Conservation (phyloP, 92 coral and sea anemone genomes). For the Zoanthus sociatus region DNA sequence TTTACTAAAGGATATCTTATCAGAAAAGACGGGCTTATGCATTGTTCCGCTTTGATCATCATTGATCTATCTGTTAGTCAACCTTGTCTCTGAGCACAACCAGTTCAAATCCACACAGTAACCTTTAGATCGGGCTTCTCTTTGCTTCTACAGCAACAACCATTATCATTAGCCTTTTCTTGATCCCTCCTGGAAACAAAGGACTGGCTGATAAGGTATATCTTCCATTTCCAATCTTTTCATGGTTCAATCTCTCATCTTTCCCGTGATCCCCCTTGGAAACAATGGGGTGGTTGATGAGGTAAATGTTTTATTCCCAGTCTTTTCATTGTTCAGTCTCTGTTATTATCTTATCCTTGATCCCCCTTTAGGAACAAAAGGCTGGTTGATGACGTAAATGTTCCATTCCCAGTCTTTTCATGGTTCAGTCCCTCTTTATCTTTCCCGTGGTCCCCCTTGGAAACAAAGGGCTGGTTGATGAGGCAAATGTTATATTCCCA, state of each 20-base stretch:
- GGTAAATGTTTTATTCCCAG: not conserved
- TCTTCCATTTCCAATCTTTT: slow-evolving; percentile 10
- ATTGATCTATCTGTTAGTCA: slow-evolving; percentile 39
- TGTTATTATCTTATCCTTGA: not conserved
- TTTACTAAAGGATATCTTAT: slow-evolving; percentile 42
- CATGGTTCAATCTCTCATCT: slow-evolving; percentile 25
- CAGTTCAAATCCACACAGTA: slow-evolving; percentile 45
- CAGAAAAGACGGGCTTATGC: slow-evolving; percentile 38
- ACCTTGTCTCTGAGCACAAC: slow-evolving; percentile 55
- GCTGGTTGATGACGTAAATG: no score
- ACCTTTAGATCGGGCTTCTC: slow-evolving; percentile 41
- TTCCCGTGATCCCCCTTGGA: not conserved
- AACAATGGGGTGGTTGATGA: slow-evolving; percentile 42
- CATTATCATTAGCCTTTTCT: slow-evolving; percentile 40
- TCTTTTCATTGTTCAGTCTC: slow-evolving; percentile 33
- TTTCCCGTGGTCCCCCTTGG: no score
- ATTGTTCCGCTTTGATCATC: slow-evolving; percentile 42
- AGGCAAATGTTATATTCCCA: not conserved
- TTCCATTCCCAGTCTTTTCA: not conserved
- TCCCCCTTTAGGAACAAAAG: no score
- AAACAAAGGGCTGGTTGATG: no score
- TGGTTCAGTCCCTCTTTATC: slow-evolving; percentile 33
- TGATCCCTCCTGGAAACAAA: slow-evolving; percentile 14
- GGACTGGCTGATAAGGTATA: no score
- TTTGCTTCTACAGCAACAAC: slow-evolving; percentile 45